These are phyloP conservation scores for Crocuta crocuta DNA, from an alignment of 2,113 vertebrate species.

Conservation along the genomic window DNA sequence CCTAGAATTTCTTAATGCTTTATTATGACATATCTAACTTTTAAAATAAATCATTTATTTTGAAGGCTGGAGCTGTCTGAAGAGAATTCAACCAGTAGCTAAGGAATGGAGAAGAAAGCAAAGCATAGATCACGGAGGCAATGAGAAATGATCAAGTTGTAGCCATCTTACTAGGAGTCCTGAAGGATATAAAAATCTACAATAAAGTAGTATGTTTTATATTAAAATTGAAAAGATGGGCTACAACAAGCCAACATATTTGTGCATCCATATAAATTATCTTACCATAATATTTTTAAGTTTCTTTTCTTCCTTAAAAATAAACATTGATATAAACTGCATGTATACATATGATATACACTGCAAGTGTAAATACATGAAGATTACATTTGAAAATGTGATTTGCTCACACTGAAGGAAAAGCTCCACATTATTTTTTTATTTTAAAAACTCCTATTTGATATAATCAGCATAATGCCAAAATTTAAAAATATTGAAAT, in stretches of 20 bases:
- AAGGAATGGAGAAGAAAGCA: slow-evolving; percentile 75
- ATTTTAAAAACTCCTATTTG: background rate
- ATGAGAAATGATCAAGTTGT: slow-evolving; percentile 64
- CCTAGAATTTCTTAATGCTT: slow-evolving; percentile 85
- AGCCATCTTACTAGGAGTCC: slow-evolving; percentile 34
- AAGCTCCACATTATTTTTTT: background rate
- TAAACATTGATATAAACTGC: background rate
- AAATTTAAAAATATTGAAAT: slow-evolving; percentile 44
- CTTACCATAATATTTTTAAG: background rate
- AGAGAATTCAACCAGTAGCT: slow-evolving; percentile 74
- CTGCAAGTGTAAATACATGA: background rate
- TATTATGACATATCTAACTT: slow-evolving; percentile 87
- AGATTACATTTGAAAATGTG: background rate
- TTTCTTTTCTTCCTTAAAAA: slow-evolving; percentile 35
- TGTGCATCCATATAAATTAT: background rate
- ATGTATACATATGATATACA: background rate
- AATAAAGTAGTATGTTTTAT: slow-evolving; percentile 7
- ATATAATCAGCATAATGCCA: slow-evolving; percentile 6
- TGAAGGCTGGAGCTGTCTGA: slow-evolving; percentile 80
- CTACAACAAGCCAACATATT: background rate
- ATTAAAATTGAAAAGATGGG: background rate
- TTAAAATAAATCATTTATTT: slow-evolving; percentile 87
- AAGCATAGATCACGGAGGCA: slow-evolving; percentile 36
- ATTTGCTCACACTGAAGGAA: slow-evolving; percentile 33
- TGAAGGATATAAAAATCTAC: slow-evolving; percentile 43